Base-by-base conservation (phyloP, 2,113 vertebrate species). In the Aegotheles bennettii region DNA sequence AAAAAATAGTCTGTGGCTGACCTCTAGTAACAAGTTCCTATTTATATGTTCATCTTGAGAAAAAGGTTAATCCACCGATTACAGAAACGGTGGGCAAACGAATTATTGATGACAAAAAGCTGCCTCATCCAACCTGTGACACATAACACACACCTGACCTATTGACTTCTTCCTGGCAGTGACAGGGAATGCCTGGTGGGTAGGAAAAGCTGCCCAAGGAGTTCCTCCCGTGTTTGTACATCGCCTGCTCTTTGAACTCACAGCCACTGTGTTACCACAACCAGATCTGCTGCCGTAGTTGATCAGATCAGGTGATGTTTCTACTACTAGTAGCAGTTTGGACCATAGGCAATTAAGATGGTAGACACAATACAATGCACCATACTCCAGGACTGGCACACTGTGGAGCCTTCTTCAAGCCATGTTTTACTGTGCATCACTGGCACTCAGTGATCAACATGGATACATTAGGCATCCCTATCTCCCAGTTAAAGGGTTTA, bases 41-140 rank as follows among this genome's bases (percentile, higher is more conserved):
- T 94, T 95, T 89, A 25, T 76, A 95, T 1, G 16, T 57, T 80
- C 59, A 80, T 89, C 91, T 90, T 24, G 54, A 84, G 45, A 43
- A 95, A 94, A 94, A 94, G 82, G 87, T 93, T 93, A 95, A 97
- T 90, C 91, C 87, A 80, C 20, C 83, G 94, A 88, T 59, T 77
- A 95, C 3, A 76, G 89, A 69, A 96, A 95, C 42, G 38, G 26
- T 5, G 13, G 63, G 38, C 75, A 90, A 83, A 91, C 2, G 2
- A 83, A 77, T 35, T 64, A 92, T 11, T 80, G 67, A 88, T 84
- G 74, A 89, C 63, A 47, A 4, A 82, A 89, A 91, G 70, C 57
- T 94, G 48, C 77, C 78, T 67, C 3, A 16, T 33, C 65, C 82
- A 69, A 65, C 59, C 33, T 56, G 68, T 48, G 78, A 48, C 16